Conservation (phyloP, 2,797 vertebrate genomes). For the Eurystomus glaucurus region DNA sequence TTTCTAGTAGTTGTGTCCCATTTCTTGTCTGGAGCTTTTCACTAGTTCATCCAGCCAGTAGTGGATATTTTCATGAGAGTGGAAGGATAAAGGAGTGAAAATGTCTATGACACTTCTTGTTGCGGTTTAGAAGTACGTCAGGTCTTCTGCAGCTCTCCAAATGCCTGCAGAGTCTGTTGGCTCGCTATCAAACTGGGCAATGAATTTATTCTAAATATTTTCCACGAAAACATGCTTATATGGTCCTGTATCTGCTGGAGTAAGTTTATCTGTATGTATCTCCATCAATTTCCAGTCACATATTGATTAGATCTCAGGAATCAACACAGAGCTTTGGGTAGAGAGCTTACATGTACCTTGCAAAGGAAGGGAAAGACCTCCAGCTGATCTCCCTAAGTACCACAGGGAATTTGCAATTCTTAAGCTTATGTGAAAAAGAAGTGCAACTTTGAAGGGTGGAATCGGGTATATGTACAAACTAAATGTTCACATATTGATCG, state of each 20-base stretch:
- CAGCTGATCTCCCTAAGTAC: constrained; percentile 1
- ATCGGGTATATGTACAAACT: background rate
- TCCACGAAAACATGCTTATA: background rate
- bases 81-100: background rate
- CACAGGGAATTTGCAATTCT: constrained; percentile 14
- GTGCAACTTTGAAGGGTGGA: background rate
- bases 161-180: background rate
- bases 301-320: background rate
- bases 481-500: background rate
- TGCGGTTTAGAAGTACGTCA: background rate
- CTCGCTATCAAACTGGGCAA: background rate
- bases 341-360: background rate
- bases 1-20: background rate
- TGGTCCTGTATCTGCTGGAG: background rate
- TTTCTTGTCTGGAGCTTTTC: background rate
- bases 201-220: background rate
- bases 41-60: background rate
- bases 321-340: background rate
- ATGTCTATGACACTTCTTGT: background rate
- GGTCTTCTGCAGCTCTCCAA: background rate
- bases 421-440: constrained; percentile 32
- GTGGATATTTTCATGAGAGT: background rate
- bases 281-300: background rate
- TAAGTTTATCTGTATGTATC: background rate
- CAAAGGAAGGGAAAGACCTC: background rate